Percentiles rank a stretch among this genome's conserved stretches.
These are phyloP conservation scores for Odontesthes bonariensis DNA, from an alignment of 2,113 vertebrate genomes.

Conservation along the genomic window DNA sequence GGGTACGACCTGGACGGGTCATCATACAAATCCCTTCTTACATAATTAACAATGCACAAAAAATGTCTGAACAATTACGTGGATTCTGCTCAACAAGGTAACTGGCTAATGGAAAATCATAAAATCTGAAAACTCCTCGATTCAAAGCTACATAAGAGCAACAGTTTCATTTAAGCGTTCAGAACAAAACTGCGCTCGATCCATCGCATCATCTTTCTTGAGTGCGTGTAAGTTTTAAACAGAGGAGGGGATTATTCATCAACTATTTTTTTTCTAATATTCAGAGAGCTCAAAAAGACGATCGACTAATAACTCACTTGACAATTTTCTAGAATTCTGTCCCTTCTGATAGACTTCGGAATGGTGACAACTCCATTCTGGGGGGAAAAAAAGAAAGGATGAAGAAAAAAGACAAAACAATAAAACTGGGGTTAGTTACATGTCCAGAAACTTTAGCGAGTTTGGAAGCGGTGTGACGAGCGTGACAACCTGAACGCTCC, in stretches of 20 bases:
- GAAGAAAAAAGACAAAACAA: not conserved
- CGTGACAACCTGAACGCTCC: conserved; percentile 76
- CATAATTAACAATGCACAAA: too few species aligned
- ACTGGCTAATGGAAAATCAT: too few species aligned
- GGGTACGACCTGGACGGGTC: too few species aligned
- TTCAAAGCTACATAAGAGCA: too few species aligned
- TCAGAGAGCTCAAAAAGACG: not conserved
- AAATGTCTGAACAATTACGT: too few species aligned
- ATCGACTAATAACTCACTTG: conserved; percentile 72
- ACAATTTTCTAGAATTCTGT: conserved; percentile 84
- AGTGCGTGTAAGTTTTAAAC: not conserved
- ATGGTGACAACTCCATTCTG: conserved; percentile 88
- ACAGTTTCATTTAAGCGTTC: too few species aligned
- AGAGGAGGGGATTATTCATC: too few species aligned
- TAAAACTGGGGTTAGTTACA: not conserved
- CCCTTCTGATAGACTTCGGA: conserved; percentile 85
- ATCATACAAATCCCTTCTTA: too few species aligned
- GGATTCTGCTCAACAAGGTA: too few species aligned
- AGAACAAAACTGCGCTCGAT: too few species aligned
- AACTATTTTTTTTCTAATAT: not conserved
- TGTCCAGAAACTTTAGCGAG: not conserved
- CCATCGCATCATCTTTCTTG: not conserved
- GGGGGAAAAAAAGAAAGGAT: conserved; percentile 10
- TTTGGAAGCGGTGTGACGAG: not conserved
- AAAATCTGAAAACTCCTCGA: too few species aligned